Evolutionary conservation across 2,113 vertebrate species (phyloP), one percentile per base, ranked within the genome.

Genomic region (Tringa solitaria): DNA sequence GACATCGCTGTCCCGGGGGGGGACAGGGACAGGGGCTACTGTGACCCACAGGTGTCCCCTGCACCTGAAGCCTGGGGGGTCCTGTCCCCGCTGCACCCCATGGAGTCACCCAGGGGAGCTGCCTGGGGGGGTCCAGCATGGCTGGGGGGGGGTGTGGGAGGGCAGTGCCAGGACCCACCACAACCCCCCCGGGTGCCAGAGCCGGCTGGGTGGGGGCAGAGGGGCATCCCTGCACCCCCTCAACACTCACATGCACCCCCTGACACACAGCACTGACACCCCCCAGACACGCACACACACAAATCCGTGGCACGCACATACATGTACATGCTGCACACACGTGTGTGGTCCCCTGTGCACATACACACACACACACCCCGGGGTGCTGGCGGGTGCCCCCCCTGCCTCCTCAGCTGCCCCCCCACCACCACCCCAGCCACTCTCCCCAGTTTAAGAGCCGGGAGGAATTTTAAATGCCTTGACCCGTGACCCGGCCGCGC

Each of bases 391-490:
- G 28, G 20, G 43, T 59, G 74, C 68, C 68, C 75, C 70, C 10
- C 50, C 50, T 9, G 15, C 51, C 24, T 15, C 51, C 27, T 53
- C 27, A 28, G 51, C 13, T 15, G 4, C 28, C 14, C 27, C 51
- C 51, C 51, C 27, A 14, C 12, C 51, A 22, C 14, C 51, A 59
- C 4, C 15, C 15, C 0, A 0, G 39, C 76, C 0, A 9, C 50
- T 56, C 65, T 50, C 60, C 0, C 0, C 50, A 39, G 67, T 70
- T 92, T 59, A 60, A 93, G 87, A 95, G 72, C 1, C 1, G 60
- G 74, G 59, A 97, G 91, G 96, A 95, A 96, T 95, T 95, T 97
- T 97, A 96, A 96, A 92, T 32, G 73, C 93, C 84, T 95, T 95
- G 95, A 95, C 94, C 96, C 81, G 54, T 94, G 94, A 95, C 94